These are phyloP conservation scores for Gulo gulo DNA, from an alignment of 2,113 vertebrate genomes.

Conservation along the genomic window DNA sequence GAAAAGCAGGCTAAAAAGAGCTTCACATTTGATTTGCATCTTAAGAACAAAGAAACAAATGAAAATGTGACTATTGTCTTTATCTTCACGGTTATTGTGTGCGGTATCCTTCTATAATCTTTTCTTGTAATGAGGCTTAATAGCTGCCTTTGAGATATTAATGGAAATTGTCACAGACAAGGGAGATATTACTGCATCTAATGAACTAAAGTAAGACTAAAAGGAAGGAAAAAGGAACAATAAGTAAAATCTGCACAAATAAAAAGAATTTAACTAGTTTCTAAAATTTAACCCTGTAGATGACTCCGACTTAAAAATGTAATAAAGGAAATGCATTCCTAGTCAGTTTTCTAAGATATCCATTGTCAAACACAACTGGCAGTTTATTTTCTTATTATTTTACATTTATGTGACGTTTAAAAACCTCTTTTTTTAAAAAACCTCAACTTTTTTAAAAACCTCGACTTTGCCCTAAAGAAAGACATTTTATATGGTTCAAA, in stretches of 20 bases:
- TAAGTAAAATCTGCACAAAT: slow-evolving; percentile 83
- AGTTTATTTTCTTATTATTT: neutral
- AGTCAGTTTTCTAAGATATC: neutral
- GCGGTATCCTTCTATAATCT: slow-evolving; percentile 83
- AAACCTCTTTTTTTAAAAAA: neutral
- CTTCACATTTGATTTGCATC: slow-evolving; percentile 81
- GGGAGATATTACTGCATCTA: slow-evolving; percentile 84
- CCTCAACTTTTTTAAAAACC: neutral
- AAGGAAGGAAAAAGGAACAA: slow-evolving; percentile 78
- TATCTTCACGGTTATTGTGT: slow-evolving; percentile 78
- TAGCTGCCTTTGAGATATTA: slow-evolving; percentile 88
- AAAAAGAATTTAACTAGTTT: slow-evolving; percentile 79
- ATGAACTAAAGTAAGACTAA: slow-evolving; percentile 84
- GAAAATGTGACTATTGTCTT: slow-evolving; percentile 87
- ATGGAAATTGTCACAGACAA: slow-evolving; percentile 88
- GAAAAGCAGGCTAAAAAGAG: slow-evolving; percentile 70
- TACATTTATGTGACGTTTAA: neutral
- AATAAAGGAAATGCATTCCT: neutral
- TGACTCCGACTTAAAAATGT: slow-evolving; percentile 59
- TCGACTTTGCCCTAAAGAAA: neutral
- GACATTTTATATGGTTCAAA: neutral
- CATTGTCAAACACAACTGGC: neutral
- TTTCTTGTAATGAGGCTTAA: slow-evolving; percentile 88
- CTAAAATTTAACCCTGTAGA: slow-evolving; percentile 82
- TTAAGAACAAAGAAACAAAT: slow-evolving; percentile 87